Base-by-base conservation (phyloP, 2,113 vertebrate genomes). In the Colossoma macropomum region DNA sequence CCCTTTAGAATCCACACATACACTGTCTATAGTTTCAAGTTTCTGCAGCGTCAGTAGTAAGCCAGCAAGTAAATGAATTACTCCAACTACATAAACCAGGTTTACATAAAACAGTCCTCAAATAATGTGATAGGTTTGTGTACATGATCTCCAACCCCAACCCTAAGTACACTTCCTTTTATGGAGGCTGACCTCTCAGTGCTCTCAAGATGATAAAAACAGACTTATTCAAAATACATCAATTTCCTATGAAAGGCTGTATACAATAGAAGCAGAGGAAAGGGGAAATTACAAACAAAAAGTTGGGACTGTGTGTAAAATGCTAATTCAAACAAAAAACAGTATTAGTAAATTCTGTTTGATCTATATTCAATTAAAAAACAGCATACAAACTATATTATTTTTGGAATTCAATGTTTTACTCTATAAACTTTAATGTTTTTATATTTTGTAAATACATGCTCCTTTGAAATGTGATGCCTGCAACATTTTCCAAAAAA, bases 11-110 rank as follows among this genome's bases (percentile, higher is more conserved):
- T 38, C 25, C 17, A 54, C 52, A 54, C 17, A 38, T 13, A n/a
- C 41, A 70, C 32, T 50, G 48, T 50, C 48, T 8, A 13, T 38
- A 38, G 41, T n/a, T 50, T 66, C 11, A 15, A 50, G 13, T 41
- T 30, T 41, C 30, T 32, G 45, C 30, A 60, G 9, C 2, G 32
- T 41, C 32, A 70, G 34, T 38, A 41, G 19, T 70, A 70, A 8
- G 68, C 34, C 34, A 70, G 19, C 21, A 69, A n/a, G 17, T 70
- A n/a, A 70, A 70, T 70, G 68, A 70, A n/a, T 41, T 70, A 70
- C 32, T 41, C 32, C 65, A 68, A 30, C 65, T 68, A 30, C 30
- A 68, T 68, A 68, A 38, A 16, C 15, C 17, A 68, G 38, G 28
- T 68, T 21, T 68, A 68, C 62, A 30, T 68, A 68, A 68, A 5